Evolutionary conservation across 2,888 invertebrate species (phyloP).

Genomic region (Lissonota sp.): DNA sequence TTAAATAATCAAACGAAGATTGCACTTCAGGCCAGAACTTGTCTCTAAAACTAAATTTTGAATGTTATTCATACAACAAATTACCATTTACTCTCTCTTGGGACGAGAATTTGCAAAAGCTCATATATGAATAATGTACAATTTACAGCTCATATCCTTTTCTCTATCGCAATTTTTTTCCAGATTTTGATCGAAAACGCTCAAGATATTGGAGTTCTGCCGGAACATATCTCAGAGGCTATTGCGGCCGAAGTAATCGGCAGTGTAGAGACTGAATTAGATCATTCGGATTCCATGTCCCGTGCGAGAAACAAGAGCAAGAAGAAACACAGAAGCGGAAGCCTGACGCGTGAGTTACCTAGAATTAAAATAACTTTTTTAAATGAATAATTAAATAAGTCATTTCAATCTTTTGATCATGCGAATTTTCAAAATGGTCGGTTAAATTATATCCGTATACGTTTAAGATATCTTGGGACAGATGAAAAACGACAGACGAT

Average conservation of each 20-base stretch:
- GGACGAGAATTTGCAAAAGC: no score
- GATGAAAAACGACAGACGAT: slow-evolving; percentile 1
- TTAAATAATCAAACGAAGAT: no score
- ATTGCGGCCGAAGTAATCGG: slow-evolving; percentile 76
- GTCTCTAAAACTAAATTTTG: no score
- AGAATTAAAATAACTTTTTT: neutral
- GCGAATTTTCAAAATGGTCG: no score
- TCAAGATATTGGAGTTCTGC: slow-evolving; percentile 89
- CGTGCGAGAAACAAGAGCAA: slow-evolving; percentile 85
- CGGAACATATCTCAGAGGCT: slow-evolving; percentile 86
- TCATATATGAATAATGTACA: neutral
- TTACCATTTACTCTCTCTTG: no score
- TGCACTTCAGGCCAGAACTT: no score
- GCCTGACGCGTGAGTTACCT: slow-evolving; percentile 89
- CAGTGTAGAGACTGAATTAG: slow-evolving; percentile 77
- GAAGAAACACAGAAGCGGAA: slow-evolving; percentile 93
- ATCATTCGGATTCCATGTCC: slow-evolving; percentile 74
- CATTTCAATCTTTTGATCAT: no score
- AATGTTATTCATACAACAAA: no score
- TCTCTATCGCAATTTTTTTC: no score
- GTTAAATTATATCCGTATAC: no score
- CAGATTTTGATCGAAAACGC: slow-evolving; percentile 92
- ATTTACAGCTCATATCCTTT: no score
- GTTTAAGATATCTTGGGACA: neutral
- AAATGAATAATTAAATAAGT: no score